phyloP scores from a whole-genome alignment of 2,888 invertebrate genomes.

The Cacoxenus indagator region DNA sequence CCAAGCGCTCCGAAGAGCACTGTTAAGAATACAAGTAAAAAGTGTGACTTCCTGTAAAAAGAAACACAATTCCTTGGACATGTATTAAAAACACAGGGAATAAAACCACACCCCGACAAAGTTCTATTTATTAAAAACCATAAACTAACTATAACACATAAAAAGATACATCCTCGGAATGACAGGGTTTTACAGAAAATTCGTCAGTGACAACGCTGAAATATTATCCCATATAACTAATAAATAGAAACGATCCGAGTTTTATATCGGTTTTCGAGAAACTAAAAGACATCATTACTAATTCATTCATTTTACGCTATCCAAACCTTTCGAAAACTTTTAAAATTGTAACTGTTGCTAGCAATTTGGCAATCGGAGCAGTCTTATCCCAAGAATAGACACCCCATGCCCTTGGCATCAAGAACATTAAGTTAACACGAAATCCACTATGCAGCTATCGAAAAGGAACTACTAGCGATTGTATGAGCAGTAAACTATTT shows the following conservation, averaged over 20 bases:
- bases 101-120: no score
- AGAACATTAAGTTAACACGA: neutral
- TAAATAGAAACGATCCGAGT: slow-evolving; percentile 11
- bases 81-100: no score
- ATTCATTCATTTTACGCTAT: slow-evolving; percentile 10
- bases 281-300: slow-evolving; percentile 13
- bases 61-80: no score
- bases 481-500: no score
- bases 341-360: neutral
- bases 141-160: no score
- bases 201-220: neutral
- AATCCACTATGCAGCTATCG: slow-evolving; percentile 7
- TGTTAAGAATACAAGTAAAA: no score
- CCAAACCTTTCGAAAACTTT: neutral
- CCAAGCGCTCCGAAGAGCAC: no score
- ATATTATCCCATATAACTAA: slow-evolving; percentile 14
- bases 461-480: no score
- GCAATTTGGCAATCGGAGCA: neutral
- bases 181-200: no score
- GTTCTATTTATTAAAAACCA: no score
- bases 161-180: neutral
- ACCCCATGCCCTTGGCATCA: neutral
- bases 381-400: neutral
- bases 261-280: slow-evolving; percentile 13
- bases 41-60: no score